A percentile compares a stretch with the other conserved stretches of the same genome.
Conservation (phyloP, 1,140 invertebrate genomes). For the Drosophila mauritiana region DNA sequence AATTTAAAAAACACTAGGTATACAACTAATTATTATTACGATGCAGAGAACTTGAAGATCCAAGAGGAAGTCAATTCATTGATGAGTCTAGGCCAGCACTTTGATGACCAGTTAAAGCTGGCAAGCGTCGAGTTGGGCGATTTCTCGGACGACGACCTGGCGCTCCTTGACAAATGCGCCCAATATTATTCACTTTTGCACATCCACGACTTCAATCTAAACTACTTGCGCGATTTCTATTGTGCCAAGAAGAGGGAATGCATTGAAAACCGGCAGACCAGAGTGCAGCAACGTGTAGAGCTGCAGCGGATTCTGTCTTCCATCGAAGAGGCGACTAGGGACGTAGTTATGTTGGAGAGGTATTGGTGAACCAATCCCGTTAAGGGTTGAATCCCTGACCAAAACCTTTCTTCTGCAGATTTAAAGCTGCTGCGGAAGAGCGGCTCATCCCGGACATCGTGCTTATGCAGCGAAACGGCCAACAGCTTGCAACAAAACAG, state of each 20-base stretch:
- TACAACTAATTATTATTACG: not conserved
- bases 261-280: constrained; percentile 55
- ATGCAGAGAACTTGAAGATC: constrained; percentile 48
- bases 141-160: constrained; percentile 59
- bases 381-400: not conserved
- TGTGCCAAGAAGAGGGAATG: constrained; percentile 50
- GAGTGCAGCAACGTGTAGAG: constrained; percentile 27
- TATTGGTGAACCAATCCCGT: constrained; percentile 6
- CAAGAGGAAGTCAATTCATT: constrained; percentile 51
- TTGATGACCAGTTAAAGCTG: constrained; percentile 60
- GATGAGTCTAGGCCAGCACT: constrained; percentile 38
- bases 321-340: constrained; percentile 25
- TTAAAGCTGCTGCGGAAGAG: constrained; percentile 37
- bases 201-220: constrained; percentile 53
- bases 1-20: not conserved
- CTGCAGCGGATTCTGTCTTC: constrained; percentile 31
- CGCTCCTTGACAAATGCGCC: constrained; percentile 56
- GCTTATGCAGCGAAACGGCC: constrained; percentile 30
- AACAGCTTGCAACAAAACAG: constrained; percentile 17
- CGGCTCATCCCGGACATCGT: constrained; percentile 43
- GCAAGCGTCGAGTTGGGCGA: constrained; percentile 62
- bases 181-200: constrained; percentile 42
- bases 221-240: constrained; percentile 62
- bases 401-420: constrained; percentile 29
- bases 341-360: constrained; percentile 56